These are phyloP conservation scores for Brachionus rotundiformis DNA, from an alignment of 1,140 invertebrate species.

Conservation along the genomic window DNA sequence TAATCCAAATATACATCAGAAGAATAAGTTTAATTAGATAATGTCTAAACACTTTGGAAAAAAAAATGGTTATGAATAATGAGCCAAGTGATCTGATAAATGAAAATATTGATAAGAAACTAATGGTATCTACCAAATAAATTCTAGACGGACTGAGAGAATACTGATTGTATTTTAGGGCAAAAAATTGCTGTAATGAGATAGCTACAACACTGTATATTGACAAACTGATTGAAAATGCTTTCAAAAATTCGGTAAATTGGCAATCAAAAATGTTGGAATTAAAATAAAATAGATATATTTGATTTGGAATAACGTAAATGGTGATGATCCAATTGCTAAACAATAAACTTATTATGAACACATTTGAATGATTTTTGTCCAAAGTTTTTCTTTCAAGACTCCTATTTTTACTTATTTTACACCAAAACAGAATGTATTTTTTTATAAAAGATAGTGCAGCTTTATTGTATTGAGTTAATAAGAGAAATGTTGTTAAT, in stretches of 20 bases:
- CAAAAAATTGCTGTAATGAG: constrained; percentile 32
- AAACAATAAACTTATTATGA: background rate
- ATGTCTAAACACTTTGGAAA: background rate
- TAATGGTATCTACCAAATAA: background rate
- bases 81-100: constrained; percentile 4
- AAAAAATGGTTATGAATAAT: background rate
- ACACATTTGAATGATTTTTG: background rate
- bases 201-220: constrained; percentile 44
- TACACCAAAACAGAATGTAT: too few relatives aligned
- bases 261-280: background rate
- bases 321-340: constrained; percentile 31
- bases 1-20: background rate
- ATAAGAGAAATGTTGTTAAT: background rate
- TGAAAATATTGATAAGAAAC: constrained; percentile 21
- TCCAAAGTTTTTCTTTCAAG: background rate
- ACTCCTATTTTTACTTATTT: background rate
- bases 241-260: constrained; percentile 43
- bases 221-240: constrained; percentile 9
- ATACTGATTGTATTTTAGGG: constrained; percentile 15
- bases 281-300: background rate
- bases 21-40: background rate
- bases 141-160: background rate
- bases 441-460: too few relatives aligned
- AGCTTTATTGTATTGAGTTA: background rate
- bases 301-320: constrained; percentile 38